Conservation (phyloP, 2,113 vertebrate species). For the Gambusia holbrooki region DNA sequence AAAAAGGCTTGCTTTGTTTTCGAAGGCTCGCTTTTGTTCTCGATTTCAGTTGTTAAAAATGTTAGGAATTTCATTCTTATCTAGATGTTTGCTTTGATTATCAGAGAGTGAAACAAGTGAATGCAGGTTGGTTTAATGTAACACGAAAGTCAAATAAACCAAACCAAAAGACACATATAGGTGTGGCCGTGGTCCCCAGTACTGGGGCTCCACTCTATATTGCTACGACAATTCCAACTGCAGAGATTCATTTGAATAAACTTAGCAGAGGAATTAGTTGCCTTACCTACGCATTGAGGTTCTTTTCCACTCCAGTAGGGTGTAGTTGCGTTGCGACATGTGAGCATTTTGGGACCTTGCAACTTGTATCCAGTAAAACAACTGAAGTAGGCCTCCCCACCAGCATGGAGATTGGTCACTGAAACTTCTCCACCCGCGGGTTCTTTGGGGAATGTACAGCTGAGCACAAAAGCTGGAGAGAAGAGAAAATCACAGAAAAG, state of each 20-base stretch:
- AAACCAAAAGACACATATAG: too few species aligned
- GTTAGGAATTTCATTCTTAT: neutral
- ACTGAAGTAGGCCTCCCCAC: slow-evolving; percentile 88
- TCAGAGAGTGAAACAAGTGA: neutral
- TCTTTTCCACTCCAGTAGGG: slow-evolving; percentile 93
- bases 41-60: slow-evolving; percentile 16
- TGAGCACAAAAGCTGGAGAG: slow-evolving; percentile 89
- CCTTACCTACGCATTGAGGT: slow-evolving; percentile 88
- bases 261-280: neutral
- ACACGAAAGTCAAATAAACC: neutral
- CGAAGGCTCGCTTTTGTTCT: neutral
- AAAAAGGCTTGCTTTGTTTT: neutral
- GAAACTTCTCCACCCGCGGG: slow-evolving; percentile 90
- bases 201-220: too few species aligned
- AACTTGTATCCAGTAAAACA: slow-evolving; percentile 90
- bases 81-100: too few species aligned
- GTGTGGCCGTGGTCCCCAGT: too few species aligned
- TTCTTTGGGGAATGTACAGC: slow-evolving; percentile 87
- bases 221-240: neutral
- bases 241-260: neutral
- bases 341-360: slow-evolving; percentile 84
- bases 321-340: slow-evolving; percentile 92
- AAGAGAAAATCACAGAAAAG: slow-evolving; percentile 12
- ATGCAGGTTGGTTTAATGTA: neutral
- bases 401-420: slow-evolving; percentile 88